Conservation (phyloP, 2,888 invertebrate genomes). For the Pollenia griseotomentosa region DNA sequence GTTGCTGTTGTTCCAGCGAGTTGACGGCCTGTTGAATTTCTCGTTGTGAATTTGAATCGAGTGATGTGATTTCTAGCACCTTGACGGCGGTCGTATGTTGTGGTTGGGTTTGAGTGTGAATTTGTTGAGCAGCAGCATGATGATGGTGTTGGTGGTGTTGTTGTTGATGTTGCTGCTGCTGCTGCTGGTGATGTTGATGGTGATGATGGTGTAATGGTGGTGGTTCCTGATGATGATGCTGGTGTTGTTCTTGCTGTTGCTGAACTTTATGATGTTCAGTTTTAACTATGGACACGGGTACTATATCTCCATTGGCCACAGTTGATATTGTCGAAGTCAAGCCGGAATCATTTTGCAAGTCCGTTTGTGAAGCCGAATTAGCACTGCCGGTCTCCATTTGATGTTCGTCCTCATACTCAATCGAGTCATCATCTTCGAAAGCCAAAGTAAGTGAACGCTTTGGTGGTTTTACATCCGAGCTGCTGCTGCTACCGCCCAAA, state of each 20-base stretch:
- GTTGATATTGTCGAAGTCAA: slow-evolving; percentile 75
- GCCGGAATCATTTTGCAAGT: slow-evolving; percentile 75
- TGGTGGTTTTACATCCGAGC: slow-evolving; percentile 75
- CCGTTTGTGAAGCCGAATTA: slow-evolving; percentile 68
- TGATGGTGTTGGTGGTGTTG: slow-evolving; percentile 73
- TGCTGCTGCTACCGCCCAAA: slow-evolving; percentile 60
- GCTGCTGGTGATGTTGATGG: slow-evolving; percentile 64
- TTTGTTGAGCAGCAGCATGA: slow-evolving; percentile 68
- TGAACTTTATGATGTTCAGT: slow-evolving; percentile 76
- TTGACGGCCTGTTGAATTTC: slow-evolving; percentile 83
- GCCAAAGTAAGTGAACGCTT: slow-evolving; percentile 80
- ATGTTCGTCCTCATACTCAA: slow-evolving; percentile 82
- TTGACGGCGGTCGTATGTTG: slow-evolving; percentile 81
- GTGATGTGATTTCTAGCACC: slow-evolving; percentile 82
- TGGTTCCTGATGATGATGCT: slow-evolving; percentile 61
- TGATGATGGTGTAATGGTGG: slow-evolving; percentile 75
- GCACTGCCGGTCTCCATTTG: slow-evolving; percentile 76
- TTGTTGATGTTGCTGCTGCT: slow-evolving; percentile 73
- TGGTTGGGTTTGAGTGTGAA: slow-evolving; percentile 74
- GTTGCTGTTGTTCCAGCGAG: slow-evolving; percentile 82
- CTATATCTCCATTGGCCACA: slow-evolving; percentile 77
- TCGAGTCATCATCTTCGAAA: slow-evolving; percentile 82
- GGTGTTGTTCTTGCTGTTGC: slow-evolving; percentile 71
- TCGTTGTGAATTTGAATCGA: slow-evolving; percentile 82
- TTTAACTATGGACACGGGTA: slow-evolving; percentile 80